phyloP scores from a whole-genome alignment of 2,888 invertebrate species.

The Hypsopygia costalis region DNA sequence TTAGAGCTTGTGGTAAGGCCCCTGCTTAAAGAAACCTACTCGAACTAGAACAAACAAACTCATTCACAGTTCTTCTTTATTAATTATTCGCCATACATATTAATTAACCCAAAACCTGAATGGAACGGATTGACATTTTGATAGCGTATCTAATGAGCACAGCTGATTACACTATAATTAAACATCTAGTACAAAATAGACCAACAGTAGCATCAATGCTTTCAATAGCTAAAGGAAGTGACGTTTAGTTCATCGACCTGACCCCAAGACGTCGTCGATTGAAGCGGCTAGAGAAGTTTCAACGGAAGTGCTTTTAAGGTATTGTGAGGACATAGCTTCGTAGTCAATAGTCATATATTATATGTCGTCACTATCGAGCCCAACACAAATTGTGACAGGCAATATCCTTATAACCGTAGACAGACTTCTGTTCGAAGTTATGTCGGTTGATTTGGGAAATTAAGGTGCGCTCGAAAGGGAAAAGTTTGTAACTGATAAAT shows the following conservation, averaged over 20 bases:
- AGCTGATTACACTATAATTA: background rate
- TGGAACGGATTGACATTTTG: no score
- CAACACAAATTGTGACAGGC: no score
- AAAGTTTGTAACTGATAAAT: background rate
- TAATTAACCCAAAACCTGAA: no score
- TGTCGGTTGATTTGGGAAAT: no score
- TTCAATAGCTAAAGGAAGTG: conserved; percentile 58
- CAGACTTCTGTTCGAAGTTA: no score
- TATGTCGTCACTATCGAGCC: background rate
- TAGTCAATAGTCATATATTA: conserved; percentile 10
- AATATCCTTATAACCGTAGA: no score
- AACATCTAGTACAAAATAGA: background rate
- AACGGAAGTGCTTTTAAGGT: conserved; percentile 53
- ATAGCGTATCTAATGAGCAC: background rate
- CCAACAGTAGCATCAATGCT: conserved; percentile 12
- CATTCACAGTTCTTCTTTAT: no score
- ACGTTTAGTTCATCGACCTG: conserved; percentile 66
- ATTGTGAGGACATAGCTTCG: conserved; percentile 17
- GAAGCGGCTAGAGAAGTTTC: conserved; percentile 38
- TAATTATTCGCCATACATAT: no score
- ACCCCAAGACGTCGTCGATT: conserved; percentile 46
- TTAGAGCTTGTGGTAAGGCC: no score
- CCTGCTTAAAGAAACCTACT: no score
- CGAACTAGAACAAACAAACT: no score
- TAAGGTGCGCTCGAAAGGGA: no score